Percentiles rank a stretch among this genome's conserved stretches.
phyloP scores from a whole-genome alignment of 2,113 vertebrate genomes.

The Sula dactylatra region DNA sequence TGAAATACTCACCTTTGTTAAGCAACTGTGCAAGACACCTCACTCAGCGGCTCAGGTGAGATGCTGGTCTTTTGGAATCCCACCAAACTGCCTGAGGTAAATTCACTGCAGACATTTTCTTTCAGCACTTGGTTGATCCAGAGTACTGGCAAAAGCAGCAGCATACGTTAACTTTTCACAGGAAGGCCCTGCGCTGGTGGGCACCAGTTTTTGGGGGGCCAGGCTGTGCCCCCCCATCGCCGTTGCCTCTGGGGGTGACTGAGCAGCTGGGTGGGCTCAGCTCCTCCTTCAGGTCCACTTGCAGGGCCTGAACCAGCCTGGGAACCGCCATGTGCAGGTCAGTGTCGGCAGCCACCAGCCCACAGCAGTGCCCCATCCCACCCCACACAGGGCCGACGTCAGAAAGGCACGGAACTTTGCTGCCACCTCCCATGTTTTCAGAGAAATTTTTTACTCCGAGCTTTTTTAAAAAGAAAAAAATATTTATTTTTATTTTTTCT shows the following conservation, averaged over 20 bases:
- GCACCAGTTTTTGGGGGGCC: fast-evolving
- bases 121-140: fast-evolving
- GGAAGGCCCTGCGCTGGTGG: fast-evolving
- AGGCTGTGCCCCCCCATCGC: fast-evolving
- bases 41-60: fast-evolving
- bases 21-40: fast-evolving
- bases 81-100: neutral
- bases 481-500: neutral
- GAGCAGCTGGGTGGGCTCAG: fast-evolving
- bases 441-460: neutral
- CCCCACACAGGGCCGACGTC: fast-evolving
- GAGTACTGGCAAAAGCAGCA: fast-evolving
- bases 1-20: neutral
- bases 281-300: fast-evolving
- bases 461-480: too few species aligned
- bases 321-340: fast-evolving
- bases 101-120: fast-evolving
- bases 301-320: fast-evolving
- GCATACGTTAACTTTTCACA: fast-evolving
- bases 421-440: neutral
- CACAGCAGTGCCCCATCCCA: fast-evolving
- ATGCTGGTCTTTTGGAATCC: fast-evolving
- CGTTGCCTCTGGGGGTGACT: fast-evolving
- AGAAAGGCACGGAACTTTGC: fast-evolving
- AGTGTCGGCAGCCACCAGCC: fast-evolving